Percentiles rank a stretch among this genome's conserved stretches.
phyloP scores from a whole-genome alignment of 2,797 vertebrate genomes.

The Crenuchus spilurus region DNA sequence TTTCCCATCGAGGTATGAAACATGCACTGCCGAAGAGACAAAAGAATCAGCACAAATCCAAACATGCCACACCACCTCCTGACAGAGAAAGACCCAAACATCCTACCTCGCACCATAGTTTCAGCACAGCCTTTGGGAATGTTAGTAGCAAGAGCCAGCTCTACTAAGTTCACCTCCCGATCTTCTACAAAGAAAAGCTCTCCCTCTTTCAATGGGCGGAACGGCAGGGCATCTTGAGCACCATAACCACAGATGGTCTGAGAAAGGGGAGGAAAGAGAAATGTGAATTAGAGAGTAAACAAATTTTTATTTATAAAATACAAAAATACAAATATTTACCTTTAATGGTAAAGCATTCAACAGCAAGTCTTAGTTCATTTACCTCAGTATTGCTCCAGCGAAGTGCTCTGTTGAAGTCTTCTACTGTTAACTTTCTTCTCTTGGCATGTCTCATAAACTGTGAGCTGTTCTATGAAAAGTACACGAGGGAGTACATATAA shows the following conservation, averaged over 20 bases:
- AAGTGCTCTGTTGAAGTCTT: constrained; percentile 92
- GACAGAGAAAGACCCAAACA: constrained; percentile 10
- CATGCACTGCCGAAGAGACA: constrained; percentile 77
- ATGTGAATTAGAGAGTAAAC: neutral
- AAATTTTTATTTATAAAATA: no score
- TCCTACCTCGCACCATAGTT: constrained; percentile 84
- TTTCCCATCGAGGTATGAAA: constrained; percentile 92
- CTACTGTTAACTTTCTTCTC: constrained; percentile 87
- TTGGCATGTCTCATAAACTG: constrained; percentile 93
- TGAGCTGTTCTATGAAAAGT: constrained; percentile 83
- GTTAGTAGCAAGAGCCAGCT: constrained; percentile 90
- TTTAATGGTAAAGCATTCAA: no score
- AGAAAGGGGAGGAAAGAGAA: neutral
- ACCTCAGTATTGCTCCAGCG: constrained; percentile 95
- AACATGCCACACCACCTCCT: neutral
- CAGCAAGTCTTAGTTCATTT: neutral
- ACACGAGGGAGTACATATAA: neutral
- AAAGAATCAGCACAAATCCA: constrained; percentile 16
- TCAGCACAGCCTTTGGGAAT: constrained; percentile 92
- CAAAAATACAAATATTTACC: no score
- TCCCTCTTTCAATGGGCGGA: constrained; percentile 84
- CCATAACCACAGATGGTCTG: constrained; percentile 87
- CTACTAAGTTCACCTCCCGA: constrained; percentile 89
- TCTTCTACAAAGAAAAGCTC: constrained; percentile 90
- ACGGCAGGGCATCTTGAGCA: constrained; percentile 83